Conservation (phyloP, 2,113 vertebrate genomes). For the Jaculus jaculus region DNA sequence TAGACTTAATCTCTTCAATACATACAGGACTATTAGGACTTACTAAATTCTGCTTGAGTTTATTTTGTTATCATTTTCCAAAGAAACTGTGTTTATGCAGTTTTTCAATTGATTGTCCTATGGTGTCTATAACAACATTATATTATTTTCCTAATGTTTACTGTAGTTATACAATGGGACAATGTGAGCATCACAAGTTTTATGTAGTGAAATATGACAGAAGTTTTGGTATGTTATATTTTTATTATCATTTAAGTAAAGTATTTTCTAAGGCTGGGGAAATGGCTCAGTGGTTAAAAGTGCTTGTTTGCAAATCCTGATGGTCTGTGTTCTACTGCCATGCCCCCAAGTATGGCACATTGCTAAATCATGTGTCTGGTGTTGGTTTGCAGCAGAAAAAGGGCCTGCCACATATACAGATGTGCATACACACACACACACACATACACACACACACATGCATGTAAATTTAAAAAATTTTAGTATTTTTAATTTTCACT, state of each 20-base stretch:
- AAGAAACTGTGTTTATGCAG: constrained; percentile 29
- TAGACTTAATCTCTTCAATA: constrained; percentile 31
- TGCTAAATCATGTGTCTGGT: too few species aligned
- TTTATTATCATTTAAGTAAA: not conserved
- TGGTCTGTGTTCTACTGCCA: too few species aligned
- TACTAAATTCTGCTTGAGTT: not conserved
- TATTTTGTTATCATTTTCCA: not conserved
- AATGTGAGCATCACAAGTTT: not conserved
- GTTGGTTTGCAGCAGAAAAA: too few species aligned
- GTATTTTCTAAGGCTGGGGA: not conserved
- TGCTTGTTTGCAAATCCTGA: too few species aligned
- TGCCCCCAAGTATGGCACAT: too few species aligned
- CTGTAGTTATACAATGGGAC: not conserved
- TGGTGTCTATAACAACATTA: not conserved
- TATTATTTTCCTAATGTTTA: not conserved
- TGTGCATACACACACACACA: too few species aligned
- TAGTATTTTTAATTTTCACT: not conserved
- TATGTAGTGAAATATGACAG: not conserved
- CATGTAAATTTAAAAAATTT: too few species aligned
- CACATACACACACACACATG: too few species aligned
- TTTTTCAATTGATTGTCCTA: not conserved
- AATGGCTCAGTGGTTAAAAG: too few species aligned
- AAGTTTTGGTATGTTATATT: not conserved
- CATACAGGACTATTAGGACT: not conserved
- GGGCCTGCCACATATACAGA: too few species aligned